phyloP scores from a whole-genome alignment of 2,113 vertebrate genomes.

The Tachycineta bicolor region DNA sequence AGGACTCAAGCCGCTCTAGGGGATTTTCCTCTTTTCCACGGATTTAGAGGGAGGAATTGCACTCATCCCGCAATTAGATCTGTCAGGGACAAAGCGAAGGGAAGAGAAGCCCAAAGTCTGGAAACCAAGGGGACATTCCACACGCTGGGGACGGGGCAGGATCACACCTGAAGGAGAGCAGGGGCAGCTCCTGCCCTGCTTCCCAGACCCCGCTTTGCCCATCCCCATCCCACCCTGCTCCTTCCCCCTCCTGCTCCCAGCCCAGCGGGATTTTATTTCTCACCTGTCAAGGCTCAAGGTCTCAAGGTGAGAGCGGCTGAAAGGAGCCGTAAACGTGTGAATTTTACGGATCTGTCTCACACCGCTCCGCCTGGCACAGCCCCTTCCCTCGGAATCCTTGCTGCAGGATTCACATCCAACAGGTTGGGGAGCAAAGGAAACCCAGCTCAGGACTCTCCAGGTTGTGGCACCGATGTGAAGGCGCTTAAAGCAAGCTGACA shows the following conservation, averaged over 20 bases:
- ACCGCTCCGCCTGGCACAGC: background rate
- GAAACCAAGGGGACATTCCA: rapidly evolving
- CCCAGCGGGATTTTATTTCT: background rate
- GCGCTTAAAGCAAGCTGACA: background rate
- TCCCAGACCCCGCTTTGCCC: background rate
- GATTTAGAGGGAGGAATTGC: background rate
- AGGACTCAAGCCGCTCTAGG: background rate
- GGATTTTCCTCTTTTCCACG: background rate
- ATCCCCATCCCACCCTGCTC: background rate
- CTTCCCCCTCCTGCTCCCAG: background rate
- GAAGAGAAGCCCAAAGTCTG: background rate
- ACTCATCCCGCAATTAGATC: background rate
- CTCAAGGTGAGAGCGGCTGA: background rate
- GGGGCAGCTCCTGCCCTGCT: background rate
- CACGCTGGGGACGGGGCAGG: background rate
- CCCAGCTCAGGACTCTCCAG: background rate
- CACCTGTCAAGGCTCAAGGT: background rate
- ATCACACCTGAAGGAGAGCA: background rate
- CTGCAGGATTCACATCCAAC: background rate
- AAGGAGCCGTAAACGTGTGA: background rate
- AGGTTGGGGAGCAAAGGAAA: background rate
- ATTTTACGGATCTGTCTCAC: background rate
- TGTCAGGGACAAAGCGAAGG: background rate
- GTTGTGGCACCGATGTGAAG: background rate
- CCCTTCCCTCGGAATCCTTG: background rate